Evolutionary conservation across 2,113 vertebrate genomes (phyloP).

Genomic region (Orientallactaga bullata): DNA sequence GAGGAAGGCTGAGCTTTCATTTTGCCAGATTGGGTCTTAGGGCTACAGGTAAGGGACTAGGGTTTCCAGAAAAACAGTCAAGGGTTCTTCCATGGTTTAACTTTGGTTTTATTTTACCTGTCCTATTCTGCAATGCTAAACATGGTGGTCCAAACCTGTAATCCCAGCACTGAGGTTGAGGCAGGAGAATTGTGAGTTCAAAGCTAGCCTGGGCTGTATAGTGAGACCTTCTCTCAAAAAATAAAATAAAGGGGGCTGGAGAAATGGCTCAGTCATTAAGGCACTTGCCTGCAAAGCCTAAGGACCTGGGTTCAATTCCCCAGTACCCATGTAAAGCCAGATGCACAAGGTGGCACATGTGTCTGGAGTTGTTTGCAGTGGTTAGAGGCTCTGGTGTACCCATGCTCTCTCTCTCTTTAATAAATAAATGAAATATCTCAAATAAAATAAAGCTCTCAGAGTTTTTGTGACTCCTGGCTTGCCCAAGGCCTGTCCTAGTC

Average conservation of each 20-base stretch:
- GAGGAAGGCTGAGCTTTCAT: constrained; percentile 45
- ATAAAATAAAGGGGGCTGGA: background rate
- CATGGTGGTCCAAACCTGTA: background rate
- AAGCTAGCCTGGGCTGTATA: background rate
- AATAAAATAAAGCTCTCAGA: background rate
- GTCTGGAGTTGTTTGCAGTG: too few species aligned
- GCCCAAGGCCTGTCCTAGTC: background rate
- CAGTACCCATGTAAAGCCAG: too few species aligned
- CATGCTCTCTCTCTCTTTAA: too few species aligned
- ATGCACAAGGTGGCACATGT: too few species aligned
- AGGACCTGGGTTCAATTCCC: too few species aligned
- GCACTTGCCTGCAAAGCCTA: too few species aligned
- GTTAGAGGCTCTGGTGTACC: too few species aligned
- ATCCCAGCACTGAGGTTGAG: background rate
- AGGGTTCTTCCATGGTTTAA: background rate
- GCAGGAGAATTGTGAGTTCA: background rate
- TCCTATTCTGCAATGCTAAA: background rate
- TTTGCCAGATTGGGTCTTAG: background rate
- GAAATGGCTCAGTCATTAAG: too few species aligned
- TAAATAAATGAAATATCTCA: too few species aligned
- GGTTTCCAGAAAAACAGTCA: background rate
- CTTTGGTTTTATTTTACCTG: background rate
- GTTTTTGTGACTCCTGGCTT: background rate
- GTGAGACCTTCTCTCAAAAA: background rate
- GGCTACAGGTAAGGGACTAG: background rate